A percentile compares a stretch with the other conserved stretches of the same genome.
These are phyloP conservation scores for Protobothrops flavoviridis DNA, from an alignment of 2,113 vertebrate genomes.

Conservation along the genomic window DNA sequence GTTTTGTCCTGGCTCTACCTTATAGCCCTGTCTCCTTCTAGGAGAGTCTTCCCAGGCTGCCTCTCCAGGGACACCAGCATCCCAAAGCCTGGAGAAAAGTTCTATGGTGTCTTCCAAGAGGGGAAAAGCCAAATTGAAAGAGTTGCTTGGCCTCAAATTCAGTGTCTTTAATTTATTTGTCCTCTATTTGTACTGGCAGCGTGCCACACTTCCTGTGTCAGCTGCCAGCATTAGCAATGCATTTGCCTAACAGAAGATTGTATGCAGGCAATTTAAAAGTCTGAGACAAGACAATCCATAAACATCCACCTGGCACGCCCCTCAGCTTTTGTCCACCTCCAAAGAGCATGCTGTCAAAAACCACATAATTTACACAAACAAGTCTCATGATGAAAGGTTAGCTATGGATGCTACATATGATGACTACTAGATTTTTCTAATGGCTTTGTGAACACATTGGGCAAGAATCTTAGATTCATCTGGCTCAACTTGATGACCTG, in stretches of 20 bases:
- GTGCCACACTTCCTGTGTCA: not conserved
- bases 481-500: not conserved
- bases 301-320: not conserved
- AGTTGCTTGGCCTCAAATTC: not conserved
- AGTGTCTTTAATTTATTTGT: not conserved
- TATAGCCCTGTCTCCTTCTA: not conserved
- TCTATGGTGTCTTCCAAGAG: not conserved
- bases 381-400: constrained; percentile 17
- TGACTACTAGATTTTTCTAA: not conserved
- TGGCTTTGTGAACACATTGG: not conserved
- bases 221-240: fast-evolving
- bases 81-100: not conserved
- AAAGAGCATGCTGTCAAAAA: not conserved
- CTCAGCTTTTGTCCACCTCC: not conserved
- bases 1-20: not conserved
- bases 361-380: constrained; percentile 26
- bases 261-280: not conserved
- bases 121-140: not conserved
- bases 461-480: not conserved
- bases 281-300: not conserved
- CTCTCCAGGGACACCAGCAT: not conserved
- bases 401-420: not conserved
- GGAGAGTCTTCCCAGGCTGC: not conserved
- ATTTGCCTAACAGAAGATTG: not conserved
- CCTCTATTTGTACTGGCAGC: not conserved